Conservation (phyloP, 2,797 vertebrate species). For the Catharus ustulatus region DNA sequence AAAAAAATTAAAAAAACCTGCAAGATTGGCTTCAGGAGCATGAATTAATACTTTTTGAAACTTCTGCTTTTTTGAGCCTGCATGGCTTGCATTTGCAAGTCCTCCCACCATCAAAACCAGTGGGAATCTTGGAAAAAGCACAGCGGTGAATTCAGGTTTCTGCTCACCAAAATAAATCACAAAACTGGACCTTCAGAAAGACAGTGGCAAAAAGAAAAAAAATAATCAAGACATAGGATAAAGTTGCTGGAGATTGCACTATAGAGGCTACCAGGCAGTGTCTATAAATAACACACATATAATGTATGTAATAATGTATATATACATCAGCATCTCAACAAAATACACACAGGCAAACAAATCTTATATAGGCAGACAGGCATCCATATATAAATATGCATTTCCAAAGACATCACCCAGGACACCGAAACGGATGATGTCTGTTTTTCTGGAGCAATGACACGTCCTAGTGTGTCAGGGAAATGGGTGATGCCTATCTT, state of each 20-base stretch:
- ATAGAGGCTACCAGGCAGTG: background rate
- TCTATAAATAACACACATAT: background rate
- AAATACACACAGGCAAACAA: background rate
- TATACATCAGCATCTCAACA: background rate
- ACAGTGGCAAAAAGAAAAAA: background rate
- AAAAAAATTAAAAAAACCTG: conserved; percentile 28
- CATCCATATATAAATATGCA: background rate
- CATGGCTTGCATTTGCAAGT: background rate
- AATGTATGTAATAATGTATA: background rate
- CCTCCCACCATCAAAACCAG: background rate
- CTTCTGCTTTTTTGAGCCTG: background rate
- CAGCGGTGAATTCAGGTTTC: background rate
- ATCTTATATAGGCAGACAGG: background rate
- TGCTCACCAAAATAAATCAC: background rate
- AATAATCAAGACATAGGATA: background rate
- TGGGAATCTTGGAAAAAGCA: background rate
- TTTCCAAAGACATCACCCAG: background rate
- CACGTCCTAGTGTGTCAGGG: background rate
- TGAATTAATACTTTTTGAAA: conserved; percentile 37
- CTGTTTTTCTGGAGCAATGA: background rate
- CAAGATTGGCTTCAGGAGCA: background rate
- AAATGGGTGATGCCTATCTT: background rate
- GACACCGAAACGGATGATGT: background rate
- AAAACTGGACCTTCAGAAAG: background rate
- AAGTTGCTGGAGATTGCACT: background rate